Base-by-base conservation (phyloP, 2,113 vertebrate species). In the Chloropsis hardwickii region DNA sequence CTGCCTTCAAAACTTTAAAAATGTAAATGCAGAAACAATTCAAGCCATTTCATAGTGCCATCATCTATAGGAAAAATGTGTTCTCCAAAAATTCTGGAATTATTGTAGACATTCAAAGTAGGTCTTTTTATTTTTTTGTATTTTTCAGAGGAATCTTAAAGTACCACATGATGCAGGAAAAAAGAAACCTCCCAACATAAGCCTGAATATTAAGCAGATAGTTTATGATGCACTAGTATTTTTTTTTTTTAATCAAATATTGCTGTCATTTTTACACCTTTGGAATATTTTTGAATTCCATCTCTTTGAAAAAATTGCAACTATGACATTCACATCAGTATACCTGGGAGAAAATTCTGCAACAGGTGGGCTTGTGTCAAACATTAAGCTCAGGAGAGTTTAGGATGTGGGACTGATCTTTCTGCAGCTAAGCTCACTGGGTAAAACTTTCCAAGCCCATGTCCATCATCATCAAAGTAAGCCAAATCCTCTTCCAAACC, bases 111-210 rank as follows among this genome's bases (percentile, higher is more conserved):
- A 78, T 37, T 70, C 40, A 81, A 70, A 83, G 8, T 14, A 51
- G 15, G 19, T 53, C 35, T 61, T 85, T 45, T 7, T 50, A 33
- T 31, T 88, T 88, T 74, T 66, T 37, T 39, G 14, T 21, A 24
- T 81, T 70, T 88, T 80, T 77, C 31, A 47, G 29, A 51, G 27
- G 11, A 53, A 77, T 1, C 0, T 29, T 47, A 56, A 65, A 82
- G 69, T 58, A 64, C 1, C 15, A 50, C 13, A 28, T 20, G 18
- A 88, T 4, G 1, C 11, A n/a, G 13, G 12, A 9, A n/a, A 74
- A n/a, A 79, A 82, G 37, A 44, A 8, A 0, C 1, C 1, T 27
- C 22, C 14, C 7, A 56, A 14, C 4, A 2, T 15, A 53, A 58
- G 14, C 25, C 31, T 58, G 39, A 92, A 14, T 71, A 71, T 50